Conservation (phyloP, 2,797 vertebrate species). For the Corythornis leucogaster region DNA sequence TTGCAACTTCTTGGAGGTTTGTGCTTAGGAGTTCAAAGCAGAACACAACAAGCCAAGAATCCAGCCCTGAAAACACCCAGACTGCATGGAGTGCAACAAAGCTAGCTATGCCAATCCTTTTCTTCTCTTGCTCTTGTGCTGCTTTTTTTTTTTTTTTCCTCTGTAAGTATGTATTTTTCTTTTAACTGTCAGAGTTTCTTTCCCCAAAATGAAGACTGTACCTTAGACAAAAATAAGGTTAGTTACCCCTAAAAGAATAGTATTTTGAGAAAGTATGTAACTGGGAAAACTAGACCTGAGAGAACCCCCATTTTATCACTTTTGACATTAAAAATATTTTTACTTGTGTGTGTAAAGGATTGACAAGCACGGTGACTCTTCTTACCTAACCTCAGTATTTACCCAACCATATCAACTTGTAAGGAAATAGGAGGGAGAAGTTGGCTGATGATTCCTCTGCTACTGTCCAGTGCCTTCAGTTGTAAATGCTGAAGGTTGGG, state of each 20-base stretch:
- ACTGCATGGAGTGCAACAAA: neutral
- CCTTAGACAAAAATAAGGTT: neutral
- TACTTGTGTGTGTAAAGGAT: neutral
- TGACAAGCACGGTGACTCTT: neutral
- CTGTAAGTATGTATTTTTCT: neutral
- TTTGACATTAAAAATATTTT: neutral
- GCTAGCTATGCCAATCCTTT: neutral
- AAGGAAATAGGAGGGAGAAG: neutral
- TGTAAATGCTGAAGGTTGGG: neutral
- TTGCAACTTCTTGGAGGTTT: neutral
- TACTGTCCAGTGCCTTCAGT: neutral
- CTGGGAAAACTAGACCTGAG: neutral
- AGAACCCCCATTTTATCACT: neutral
- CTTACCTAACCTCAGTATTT: neutral
- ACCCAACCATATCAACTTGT: neutral
- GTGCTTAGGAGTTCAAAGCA: neutral
- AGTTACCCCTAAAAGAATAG: neutral
- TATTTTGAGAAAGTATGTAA: neutral
- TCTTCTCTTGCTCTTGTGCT: neutral
- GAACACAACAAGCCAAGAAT: neutral
- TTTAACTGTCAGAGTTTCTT: neutral
- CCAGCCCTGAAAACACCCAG: neutral
- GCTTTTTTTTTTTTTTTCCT: neutral
- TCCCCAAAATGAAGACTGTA: neutral
- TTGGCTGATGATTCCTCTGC: neutral